phyloP scores from a whole-genome alignment of 2,797 vertebrate genomes.

The Cebuella pygmaea region DNA sequence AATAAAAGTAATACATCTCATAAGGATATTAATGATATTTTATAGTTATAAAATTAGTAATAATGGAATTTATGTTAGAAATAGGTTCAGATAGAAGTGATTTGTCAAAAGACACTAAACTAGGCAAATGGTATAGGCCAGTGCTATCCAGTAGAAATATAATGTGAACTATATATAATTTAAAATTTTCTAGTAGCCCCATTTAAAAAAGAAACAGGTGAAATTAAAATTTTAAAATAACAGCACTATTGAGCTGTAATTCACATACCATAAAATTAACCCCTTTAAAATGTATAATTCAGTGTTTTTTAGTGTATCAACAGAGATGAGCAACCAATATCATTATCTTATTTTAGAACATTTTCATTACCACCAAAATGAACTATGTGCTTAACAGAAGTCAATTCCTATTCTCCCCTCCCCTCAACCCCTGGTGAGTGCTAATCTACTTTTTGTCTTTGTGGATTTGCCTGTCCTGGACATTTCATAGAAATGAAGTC shows the following conservation, averaged over 20 bases:
- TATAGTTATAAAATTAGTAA: slow-evolving; percentile 13
- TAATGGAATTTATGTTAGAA: not conserved
- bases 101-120: not conserved
- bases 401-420: not conserved
- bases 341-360: not conserved
- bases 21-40: not conserved
- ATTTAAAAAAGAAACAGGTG: not conserved
- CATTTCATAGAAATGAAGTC: not conserved
- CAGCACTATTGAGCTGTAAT: not conserved
- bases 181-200: not conserved
- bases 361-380: not conserved
- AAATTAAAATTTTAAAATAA: slow-evolving; percentile 32
- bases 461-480: not conserved
- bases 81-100: not conserved
- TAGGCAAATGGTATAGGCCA: not conserved
- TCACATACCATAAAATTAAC: not conserved
- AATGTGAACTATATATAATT: not conserved
- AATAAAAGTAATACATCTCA: not conserved
- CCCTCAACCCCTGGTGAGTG: not conserved
- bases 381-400: not conserved
- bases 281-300: not conserved
- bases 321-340: not conserved
- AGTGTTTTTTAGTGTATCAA: not conserved
- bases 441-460: not conserved
- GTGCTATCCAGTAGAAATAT: not conserved